Evolutionary conservation across 2,113 vertebrate genomes (phyloP).

Genomic region (Ciconia maguari): DNA sequence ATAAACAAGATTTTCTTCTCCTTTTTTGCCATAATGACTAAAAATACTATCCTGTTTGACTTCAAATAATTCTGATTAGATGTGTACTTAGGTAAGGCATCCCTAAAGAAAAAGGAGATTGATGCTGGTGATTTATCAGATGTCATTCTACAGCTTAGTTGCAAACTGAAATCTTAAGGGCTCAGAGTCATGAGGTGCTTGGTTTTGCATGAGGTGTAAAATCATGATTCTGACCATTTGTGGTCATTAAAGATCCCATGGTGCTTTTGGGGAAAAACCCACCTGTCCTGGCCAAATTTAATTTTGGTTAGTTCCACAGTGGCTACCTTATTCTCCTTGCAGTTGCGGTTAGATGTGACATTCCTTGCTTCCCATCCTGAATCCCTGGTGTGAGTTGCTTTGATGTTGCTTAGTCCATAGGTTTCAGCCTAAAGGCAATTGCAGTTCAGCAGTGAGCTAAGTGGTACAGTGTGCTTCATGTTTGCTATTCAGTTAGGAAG

Average conservation of each 20-base stretch:
- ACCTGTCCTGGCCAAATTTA: background rate
- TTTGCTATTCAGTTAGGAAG: background rate
- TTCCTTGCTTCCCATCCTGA: background rate
- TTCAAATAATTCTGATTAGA: background rate
- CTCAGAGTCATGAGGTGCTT: background rate
- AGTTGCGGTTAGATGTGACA: background rate
- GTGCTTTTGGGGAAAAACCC: background rate
- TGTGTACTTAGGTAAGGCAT: background rate
- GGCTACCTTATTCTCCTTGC: background rate
- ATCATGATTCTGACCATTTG: background rate
- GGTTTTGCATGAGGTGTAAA: background rate
- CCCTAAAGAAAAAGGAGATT: background rate
- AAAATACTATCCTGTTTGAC: background rate
- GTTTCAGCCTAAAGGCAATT: background rate
- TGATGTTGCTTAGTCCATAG: background rate
- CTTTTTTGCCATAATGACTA: background rate
- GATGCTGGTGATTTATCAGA: background rate
- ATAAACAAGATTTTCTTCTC: background rate
- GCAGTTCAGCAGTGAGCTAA: background rate
- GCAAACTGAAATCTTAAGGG: background rate
- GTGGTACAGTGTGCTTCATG: accelerated
- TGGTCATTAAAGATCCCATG: background rate
- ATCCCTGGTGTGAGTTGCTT: background rate
- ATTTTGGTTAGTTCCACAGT: background rate
- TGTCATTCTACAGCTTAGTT: background rate